Evolutionary conservation across 2,797 vertebrate species (phyloP).

Genomic region (Liasis olivaceus): DNA sequence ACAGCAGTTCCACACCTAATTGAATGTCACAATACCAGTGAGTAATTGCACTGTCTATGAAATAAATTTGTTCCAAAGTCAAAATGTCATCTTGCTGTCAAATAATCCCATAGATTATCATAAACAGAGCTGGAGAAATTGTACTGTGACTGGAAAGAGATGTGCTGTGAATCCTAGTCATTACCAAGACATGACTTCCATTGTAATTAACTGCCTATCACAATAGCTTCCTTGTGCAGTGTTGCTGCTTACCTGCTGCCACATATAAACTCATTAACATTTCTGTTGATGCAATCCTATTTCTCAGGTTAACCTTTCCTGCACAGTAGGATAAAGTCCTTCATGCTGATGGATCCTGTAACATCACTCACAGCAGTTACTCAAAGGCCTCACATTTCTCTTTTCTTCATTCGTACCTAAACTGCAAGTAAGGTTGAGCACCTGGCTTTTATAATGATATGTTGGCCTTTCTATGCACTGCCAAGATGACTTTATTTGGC

Average conservation of each 20-base stretch:
- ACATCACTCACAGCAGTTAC: conserved; percentile 59
- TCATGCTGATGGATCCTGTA: conserved; percentile 70
- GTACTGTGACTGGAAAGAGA: conserved; percentile 66
- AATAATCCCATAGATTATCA: conserved; percentile 73
- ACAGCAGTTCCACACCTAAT: conserved; percentile 53
- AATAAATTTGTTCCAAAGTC: conserved; percentile 73
- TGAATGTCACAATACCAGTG: conserved; percentile 59
- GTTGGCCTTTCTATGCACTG: conserved; percentile 57
- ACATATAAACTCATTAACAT: conserved; percentile 71
- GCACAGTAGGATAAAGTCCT: conserved; percentile 60
- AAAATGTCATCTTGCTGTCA: conserved; percentile 76
- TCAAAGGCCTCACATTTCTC: conserved; percentile 67
- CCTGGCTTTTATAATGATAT: conserved; percentile 65
- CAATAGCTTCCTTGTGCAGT: conserved; percentile 55
- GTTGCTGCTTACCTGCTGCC: conserved; percentile 62
- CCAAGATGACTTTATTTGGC: conserved; percentile 57
- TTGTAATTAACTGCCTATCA: conserved; percentile 70
- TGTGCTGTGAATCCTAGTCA: conserved; percentile 72
- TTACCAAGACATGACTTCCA: conserved; percentile 71
- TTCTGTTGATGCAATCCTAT: conserved; percentile 49
- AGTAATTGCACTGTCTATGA: conserved; percentile 68
- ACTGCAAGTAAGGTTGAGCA: conserved; percentile 73
- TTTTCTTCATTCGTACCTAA: conserved; percentile 72
- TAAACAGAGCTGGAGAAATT: conserved; percentile 70
- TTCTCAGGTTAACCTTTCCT: conserved; percentile 69